phyloP scores from a whole-genome alignment of 2,113 vertebrate species.

The Numenius arquata region DNA sequence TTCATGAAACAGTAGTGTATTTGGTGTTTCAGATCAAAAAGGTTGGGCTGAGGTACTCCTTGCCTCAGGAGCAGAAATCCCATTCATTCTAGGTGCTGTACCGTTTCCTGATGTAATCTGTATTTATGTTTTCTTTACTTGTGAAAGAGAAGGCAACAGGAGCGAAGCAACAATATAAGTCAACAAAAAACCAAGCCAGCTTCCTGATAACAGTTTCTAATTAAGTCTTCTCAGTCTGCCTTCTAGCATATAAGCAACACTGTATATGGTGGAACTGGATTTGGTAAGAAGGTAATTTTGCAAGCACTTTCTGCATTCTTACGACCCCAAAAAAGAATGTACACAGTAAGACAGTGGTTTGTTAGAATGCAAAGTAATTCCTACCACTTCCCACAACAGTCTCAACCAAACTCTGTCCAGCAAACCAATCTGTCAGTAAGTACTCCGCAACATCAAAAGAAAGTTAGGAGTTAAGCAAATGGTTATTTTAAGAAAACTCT shows the following conservation, averaged over 20 bases:
- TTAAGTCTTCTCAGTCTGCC: neutral
- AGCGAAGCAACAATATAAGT: neutral
- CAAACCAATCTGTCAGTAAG: neutral
- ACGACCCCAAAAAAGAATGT: fast-evolving
- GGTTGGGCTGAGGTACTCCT: neutral
- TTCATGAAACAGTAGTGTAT: neutral
- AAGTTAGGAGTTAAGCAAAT: neutral
- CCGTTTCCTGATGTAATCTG: neutral
- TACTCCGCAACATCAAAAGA: neutral
- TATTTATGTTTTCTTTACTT: neutral
- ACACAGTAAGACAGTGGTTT: neutral
- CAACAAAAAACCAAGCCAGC: neutral
- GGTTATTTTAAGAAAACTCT: neutral
- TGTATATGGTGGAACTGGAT: neutral
- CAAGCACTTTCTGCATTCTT: neutral
- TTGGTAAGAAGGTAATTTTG: neutral
- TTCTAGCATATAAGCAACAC: neutral
- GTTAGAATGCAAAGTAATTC: neutral
- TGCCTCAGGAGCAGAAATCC: neutral
- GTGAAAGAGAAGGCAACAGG: neutral
- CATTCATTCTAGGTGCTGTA: neutral
- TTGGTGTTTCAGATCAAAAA: neutral
- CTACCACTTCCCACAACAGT: neutral
- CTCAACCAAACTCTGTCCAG: neutral
- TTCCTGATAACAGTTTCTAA: neutral